Conservation (phyloP, 2,888 invertebrate species). For the Netelia virgata region DNA sequence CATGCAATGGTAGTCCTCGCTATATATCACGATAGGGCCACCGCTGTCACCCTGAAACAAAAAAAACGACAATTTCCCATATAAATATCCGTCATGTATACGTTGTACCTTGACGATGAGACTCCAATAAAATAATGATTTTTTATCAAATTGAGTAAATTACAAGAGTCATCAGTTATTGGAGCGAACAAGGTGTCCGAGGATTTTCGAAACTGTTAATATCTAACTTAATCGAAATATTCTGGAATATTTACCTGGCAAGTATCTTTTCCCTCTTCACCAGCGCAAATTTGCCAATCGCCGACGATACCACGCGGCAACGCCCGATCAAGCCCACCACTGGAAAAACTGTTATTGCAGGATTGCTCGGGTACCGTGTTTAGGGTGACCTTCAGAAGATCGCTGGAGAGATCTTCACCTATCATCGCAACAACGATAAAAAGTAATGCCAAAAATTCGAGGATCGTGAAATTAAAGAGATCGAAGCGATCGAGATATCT, state of each 20-base stretch:
- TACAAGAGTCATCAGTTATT: no score
- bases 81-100: background rate
- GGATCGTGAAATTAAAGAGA: background rate
- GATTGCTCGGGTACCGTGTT: conserved; percentile 78
- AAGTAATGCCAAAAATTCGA: background rate
- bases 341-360: conserved; percentile 82
- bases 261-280: conserved; percentile 85
- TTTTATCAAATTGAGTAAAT: no score
- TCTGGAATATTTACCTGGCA: conserved; percentile 84
- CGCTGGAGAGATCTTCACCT: conserved; percentile 81
- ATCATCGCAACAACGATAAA: conserved; percentile 49
- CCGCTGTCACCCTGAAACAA: conserved; percentile 88
- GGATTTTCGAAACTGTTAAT: background rate
- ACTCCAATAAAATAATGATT: background rate
- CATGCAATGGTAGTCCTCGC: conserved; percentile 86
- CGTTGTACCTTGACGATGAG: background rate
- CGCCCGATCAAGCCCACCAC: conserved; percentile 76
- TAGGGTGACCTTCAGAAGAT: conserved; percentile 86
- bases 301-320: conserved; percentile 84
- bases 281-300: conserved; percentile 87
- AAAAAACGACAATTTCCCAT: background rate
- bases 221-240: background rate
- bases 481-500: background rate
- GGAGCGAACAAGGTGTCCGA: no score
- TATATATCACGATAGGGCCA: conserved; percentile 86